phyloP scores from a whole-genome alignment of 2,113 vertebrate genomes.

The Piaya cayana region DNA sequence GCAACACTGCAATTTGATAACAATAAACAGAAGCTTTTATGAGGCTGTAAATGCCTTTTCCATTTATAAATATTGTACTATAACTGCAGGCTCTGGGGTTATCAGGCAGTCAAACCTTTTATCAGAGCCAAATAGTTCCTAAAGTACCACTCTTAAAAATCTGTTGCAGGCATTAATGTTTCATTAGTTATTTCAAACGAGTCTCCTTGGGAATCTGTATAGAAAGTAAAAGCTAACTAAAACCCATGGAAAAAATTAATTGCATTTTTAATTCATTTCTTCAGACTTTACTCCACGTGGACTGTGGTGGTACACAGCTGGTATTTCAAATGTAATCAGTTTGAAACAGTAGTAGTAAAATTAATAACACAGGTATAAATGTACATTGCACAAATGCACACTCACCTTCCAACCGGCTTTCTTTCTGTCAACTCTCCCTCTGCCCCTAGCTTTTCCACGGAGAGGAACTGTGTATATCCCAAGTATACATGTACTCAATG shows the following conservation, averaged over 20 bases:
- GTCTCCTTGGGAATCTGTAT: constrained; percentile 42
- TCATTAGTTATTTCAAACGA: constrained; percentile 54
- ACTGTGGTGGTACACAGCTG: not conserved
- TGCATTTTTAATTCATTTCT: constrained; percentile 40
- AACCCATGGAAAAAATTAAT: constrained; percentile 32
- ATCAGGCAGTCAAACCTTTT: constrained; percentile 61
- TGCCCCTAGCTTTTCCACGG: not conserved
- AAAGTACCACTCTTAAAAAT: constrained; percentile 61
- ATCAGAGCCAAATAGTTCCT: constrained; percentile 67
- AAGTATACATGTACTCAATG: accelerated
- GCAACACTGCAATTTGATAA: constrained; percentile 58
- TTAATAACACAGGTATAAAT: not conserved
- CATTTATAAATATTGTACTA: constrained; percentile 69
- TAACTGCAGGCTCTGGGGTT: constrained; percentile 62
- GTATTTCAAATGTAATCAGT: not conserved
- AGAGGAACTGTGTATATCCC: not conserved
- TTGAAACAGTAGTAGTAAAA: not conserved
- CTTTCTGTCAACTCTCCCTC: not conserved
- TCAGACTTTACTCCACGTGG: not conserved
- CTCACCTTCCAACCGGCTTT: not conserved
- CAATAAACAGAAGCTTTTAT: constrained; percentile 67
- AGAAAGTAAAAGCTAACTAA: constrained; percentile 24
- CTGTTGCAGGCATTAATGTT: constrained; percentile 66
- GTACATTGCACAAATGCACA: not conserved
- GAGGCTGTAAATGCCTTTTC: constrained; percentile 62